Conservation (phyloP, 92 coral and sea anemone genomes). For the Heteractis magnifica region DNA sequence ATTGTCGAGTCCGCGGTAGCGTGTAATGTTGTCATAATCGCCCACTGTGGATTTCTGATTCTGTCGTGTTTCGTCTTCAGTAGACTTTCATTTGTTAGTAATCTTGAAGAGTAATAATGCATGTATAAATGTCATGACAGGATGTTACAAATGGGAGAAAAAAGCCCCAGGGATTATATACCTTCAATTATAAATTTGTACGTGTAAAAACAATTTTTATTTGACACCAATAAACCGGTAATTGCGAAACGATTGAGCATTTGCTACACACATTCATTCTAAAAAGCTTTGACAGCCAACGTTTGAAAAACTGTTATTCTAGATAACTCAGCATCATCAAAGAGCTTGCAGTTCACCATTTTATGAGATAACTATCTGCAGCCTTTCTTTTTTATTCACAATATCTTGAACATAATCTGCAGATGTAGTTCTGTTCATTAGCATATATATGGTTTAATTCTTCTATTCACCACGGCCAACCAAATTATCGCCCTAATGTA, state of each 20-base stretch:
- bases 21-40: too few relatives aligned
- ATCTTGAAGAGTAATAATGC: neutral
- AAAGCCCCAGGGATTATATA: constrained; percentile 7
- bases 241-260: constrained; percentile 28
- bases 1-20: too few relatives aligned
- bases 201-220: constrained; percentile 16
- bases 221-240: constrained; percentile 26
- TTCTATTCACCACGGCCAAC: neutral
- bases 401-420: constrained; percentile 8
- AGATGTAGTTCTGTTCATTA: constrained; percentile 11
- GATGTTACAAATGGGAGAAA: neutral
- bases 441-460: constrained; percentile 13
- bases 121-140: constrained; percentile 8
- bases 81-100: neutral
- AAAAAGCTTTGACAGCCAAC: neutral
- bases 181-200: constrained; percentile 9
- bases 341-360: neutral
- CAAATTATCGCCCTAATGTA: constrained; percentile 5
- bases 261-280: neutral
- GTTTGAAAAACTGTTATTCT: neutral
- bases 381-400: neutral
- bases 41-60: too few relatives aligned
- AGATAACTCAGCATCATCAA: neutral
- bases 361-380: constrained; percentile 6
- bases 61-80: neutral